Percentiles rank a stretch among this genome's conserved stretches.
Conservation (phyloP, 92 coral and sea anemone species). For the Meandrina meandrites region DNA sequence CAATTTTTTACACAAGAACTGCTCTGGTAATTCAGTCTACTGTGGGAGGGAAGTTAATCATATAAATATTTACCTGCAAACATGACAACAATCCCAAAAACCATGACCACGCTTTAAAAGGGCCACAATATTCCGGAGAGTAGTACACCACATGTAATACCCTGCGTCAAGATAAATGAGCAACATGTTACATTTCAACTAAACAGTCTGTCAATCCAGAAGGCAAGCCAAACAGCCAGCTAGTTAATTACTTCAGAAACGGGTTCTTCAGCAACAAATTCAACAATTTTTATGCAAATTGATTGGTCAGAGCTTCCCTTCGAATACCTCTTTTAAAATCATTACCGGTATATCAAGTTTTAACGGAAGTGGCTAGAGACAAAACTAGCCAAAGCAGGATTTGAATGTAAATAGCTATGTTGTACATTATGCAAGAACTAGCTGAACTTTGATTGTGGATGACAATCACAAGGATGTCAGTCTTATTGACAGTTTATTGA, state of each 20-base stretch:
- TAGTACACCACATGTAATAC: constrained; percentile 62
- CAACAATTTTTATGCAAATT: no score
- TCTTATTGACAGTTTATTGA: no score
- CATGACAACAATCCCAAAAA: constrained; percentile 66
- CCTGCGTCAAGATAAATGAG: constrained; percentile 39
- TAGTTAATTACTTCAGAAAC: neutral
- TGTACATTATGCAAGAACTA: no score
- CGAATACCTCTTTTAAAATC: no score
- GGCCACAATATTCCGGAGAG: constrained; percentile 39
- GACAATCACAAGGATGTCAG: no score
- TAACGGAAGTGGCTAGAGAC: no score
- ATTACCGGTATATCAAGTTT: no score
- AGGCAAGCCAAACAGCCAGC: neutral
- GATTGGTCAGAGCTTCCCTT: no score
- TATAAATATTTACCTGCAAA: constrained; percentile 67
- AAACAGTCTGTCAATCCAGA: neutral
- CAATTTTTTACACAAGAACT: no score
- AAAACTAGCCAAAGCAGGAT: no score
- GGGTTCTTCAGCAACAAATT: neutral
- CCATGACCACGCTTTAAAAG: constrained; percentile 66
- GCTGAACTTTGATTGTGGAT: no score
- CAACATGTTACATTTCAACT: neutral
- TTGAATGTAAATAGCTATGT: no score
- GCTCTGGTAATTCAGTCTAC: neutral
- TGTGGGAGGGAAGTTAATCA: neutral